phyloP scores from a whole-genome alignment of 2,113 vertebrate species.

The Toxotes chatareus region DNA sequence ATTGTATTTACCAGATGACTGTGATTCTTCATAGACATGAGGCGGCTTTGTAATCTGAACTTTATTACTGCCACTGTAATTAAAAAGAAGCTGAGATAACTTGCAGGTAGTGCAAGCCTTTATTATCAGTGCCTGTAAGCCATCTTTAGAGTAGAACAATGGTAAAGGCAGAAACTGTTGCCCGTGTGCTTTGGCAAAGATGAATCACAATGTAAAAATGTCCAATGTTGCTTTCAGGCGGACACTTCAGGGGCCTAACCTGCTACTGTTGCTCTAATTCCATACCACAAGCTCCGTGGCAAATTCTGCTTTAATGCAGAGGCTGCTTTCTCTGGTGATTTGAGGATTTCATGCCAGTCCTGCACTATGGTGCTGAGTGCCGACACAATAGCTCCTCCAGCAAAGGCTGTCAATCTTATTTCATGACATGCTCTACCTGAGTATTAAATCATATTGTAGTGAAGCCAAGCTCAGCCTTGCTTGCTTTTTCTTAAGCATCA shows the following conservation, averaged over 20 bases:
- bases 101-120: background rate
- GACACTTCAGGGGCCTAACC: conserved; percentile 27
- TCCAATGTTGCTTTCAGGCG: background rate
- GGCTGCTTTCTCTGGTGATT: conserved; percentile 36
- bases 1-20: no score
- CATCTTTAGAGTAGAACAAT: background rate
- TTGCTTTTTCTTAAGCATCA: conserved; percentile 12
- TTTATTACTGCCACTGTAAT: no score
- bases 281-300: conserved; percentile 18
- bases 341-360: conserved; percentile 35
- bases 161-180: background rate
- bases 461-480: background rate
- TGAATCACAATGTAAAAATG: background rate
- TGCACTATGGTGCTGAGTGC: background rate
- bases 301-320: background rate
- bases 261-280: conserved; percentile 29
- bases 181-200: background rate
- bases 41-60: no score
- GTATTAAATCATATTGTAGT: conserved; percentile 23
- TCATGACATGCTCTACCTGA: conserved; percentile 9
- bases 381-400: conserved; percentile 19
- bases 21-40: no score
- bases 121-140: background rate
- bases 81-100: background rate
- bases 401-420: conserved; percentile 17